These are phyloP conservation scores for Alcedo quadribrachys DNA, from an alignment of 2,797 vertebrate species.

Conservation along the genomic window DNA sequence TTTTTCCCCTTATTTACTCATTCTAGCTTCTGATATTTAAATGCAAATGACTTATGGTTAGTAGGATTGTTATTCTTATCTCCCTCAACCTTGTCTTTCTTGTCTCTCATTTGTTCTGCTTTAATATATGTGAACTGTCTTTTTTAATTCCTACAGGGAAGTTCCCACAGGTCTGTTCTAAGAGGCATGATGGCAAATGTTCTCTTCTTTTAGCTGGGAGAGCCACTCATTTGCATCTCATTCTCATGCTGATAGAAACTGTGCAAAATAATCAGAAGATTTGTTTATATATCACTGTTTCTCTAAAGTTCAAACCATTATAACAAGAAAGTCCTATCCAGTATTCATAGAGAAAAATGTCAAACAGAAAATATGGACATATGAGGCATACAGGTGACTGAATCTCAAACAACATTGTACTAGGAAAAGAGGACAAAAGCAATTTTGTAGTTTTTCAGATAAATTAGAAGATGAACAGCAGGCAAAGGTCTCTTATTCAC, in stretches of 20 bases:
- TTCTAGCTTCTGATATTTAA: conserved; percentile 38
- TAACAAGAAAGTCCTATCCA: conserved; percentile 11
- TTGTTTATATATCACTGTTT: neutral
- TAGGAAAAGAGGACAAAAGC: neutral
- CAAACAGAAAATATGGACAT: neutral
- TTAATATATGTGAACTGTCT: conserved; percentile 7
- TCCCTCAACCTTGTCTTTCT: conserved; percentile 26
- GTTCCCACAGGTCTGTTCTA: conserved; percentile 11
- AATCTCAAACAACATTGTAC: neutral
- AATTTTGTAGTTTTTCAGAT: conserved; percentile 25
- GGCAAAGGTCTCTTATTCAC: neutral
- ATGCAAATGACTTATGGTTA: conserved; percentile 14
- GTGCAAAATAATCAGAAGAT: conserved; percentile 9
- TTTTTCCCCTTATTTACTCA: conserved; percentile 49
- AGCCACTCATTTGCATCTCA: neutral
- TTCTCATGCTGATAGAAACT: neutral
- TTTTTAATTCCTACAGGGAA: conserved; percentile 23
- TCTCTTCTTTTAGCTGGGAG: neutral
- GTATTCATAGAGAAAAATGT: neutral
- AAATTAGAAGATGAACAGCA: neutral
- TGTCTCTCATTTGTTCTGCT: conserved; percentile 22
- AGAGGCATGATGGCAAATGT: neutral
- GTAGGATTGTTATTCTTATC: conserved; percentile 43
- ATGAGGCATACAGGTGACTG: neutral
- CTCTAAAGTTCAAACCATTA: conserved; percentile 4